These are phyloP conservation scores for Ophthalmolycus amberensis DNA, from an alignment of 2,113 vertebrate species.

Conservation along the genomic window DNA sequence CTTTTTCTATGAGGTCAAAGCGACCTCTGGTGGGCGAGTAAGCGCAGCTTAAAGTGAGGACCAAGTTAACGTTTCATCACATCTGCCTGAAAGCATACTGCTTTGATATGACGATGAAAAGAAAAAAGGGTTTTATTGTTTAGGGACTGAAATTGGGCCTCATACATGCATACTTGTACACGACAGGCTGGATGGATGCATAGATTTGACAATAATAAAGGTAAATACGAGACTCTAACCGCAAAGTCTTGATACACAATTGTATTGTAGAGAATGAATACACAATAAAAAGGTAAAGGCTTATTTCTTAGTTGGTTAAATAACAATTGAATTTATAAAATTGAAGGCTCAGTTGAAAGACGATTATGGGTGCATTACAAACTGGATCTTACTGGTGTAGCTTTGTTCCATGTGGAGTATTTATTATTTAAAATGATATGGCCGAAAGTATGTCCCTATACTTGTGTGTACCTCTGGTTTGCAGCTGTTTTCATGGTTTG, in stretches of 20 bases:
- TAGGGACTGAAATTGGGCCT: neutral
- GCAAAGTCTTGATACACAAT: neutral
- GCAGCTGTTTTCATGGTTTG: neutral
- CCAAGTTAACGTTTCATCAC: neutral
- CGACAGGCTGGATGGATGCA: neutral
- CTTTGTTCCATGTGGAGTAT: neutral
- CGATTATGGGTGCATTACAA: neutral
- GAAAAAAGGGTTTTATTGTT: neutral
- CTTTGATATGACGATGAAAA: neutral
- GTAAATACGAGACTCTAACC: neutral
- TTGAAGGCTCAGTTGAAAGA: neutral
- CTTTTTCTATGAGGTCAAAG: neutral
- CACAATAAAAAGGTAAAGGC: neutral
- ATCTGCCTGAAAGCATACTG: neutral
- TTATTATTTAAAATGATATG: neutral
- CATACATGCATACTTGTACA: too few species aligned
- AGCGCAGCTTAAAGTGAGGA: neutral
- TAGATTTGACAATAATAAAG: neutral
- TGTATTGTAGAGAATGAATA: neutral
- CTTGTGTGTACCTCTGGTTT: neutral
- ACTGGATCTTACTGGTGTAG: neutral
- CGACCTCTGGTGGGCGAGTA: conserved; percentile 48
- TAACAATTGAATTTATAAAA: neutral
- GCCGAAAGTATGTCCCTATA: neutral
- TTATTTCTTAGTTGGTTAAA: neutral